Evolutionary conservation across 2,797 vertebrate species (phyloP), one percentile per base, ranked within the genome.

Genomic region (Arrhamphus sclerolepis): DNA sequence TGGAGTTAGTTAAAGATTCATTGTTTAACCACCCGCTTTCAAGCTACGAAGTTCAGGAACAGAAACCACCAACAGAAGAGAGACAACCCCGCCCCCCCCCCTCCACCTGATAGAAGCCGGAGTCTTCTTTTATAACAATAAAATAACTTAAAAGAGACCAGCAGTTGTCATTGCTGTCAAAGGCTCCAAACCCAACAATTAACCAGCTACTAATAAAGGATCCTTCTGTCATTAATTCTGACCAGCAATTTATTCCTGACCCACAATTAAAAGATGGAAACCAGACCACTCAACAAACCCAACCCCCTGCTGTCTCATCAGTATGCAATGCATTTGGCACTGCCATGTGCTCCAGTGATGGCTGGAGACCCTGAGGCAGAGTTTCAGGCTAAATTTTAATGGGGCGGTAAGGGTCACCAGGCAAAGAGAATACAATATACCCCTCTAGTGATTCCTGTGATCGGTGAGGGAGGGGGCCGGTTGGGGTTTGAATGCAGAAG

Each of bases 301-400:
- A 13, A 9, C 47, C 18, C 7, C 43, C 22, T 1, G 4, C 24
- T 2, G 6, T 21, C 56, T 78, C 51, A 74, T 90, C 80, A 69
- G 71, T 43, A 86, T 85, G 70, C 78, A 1, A 14, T 1, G 66
- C 68, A 5, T 68, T 55, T 47, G 66, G 56, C 1, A 6, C 42
- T 63, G 63, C 68, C 39, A 44, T 44, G 13, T 11, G 63, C 66
- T 69, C 75, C 53, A 42, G 65, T 76, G 83, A 83, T 79, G 79
- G 80, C 78, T 88, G 72, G 46, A 89, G 82, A 79, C 87, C 91
- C 87, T 86, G 73, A 72, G 90, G 92, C 90, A 11, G 57, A n/a
- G 90, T 89, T 91, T 80, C 70, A 78, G 91, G 92, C 90, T 86
- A 89, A 60, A 78, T 90, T 90, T 91, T 91, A 93, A 93, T 92